Evolutionary conservation across 2,888 invertebrate genomes (phyloP).

Genomic region (Linnaemya vulpina): DNA sequence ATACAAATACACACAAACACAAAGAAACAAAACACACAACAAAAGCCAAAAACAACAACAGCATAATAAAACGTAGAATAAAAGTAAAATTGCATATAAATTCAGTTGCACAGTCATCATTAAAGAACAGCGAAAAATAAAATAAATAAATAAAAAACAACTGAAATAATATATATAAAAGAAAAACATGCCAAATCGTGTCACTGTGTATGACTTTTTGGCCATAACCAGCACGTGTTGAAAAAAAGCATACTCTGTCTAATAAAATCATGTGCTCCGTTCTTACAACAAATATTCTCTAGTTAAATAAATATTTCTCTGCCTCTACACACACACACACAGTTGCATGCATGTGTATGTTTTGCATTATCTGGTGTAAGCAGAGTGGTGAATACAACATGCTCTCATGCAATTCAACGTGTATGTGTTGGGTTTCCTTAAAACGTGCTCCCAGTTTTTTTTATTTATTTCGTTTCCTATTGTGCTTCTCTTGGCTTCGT

Average conservation of each 20-base stretch:
- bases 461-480: background rate
- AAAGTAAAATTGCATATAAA: conserved; percentile 18
- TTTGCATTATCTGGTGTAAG: background rate
- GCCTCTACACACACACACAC: background rate
- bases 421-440: conserved; percentile 34
- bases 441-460: background rate
- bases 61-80: conserved; percentile 23
- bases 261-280: conserved; percentile 8
- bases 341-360: conserved; percentile 8
- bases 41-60: conserved; percentile 14
- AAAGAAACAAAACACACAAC: background rate
- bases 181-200: conserved; percentile 55
- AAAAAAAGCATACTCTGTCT: conserved; percentile 46
- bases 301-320: conserved; percentile 1
- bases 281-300: background rate
- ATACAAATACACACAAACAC: background rate
- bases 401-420: conserved; percentile 16
- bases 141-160: background rate
- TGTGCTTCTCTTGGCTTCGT: background rate
- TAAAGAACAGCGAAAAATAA: background rate
- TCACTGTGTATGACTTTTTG: conserved; percentile 47
- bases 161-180: conserved; percentile 15
- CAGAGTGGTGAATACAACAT: conserved; percentile 32
- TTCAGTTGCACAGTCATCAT: conserved; percentile 15
- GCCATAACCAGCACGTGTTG: conserved; percentile 62